A percentile compares a stretch with the other conserved stretches of the same genome.
Evolutionary conservation across 2,888 invertebrate species (phyloP).

Genomic region (Mesoligia furuncula): DNA sequence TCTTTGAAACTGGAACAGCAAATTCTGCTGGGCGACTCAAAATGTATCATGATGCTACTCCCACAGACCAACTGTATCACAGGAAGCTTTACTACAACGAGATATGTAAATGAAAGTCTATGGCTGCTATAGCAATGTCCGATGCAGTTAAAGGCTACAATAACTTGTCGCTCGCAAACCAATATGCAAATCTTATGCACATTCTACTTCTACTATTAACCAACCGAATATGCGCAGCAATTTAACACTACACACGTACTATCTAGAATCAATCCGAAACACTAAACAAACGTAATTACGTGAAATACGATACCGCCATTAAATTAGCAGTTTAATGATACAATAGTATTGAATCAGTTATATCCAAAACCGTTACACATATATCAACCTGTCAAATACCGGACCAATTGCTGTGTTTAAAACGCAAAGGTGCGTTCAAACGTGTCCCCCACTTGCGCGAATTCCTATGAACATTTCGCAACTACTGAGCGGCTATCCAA

Average conservation of each 20-base stretch:
- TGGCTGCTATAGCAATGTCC: slow-evolving; percentile 25
- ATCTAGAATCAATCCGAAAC: slow-evolving; percentile 59
- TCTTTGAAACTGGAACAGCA: neutral
- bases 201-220: slow-evolving; percentile 37
- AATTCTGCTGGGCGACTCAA: neutral
- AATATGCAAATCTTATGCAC: slow-evolving; percentile 51
- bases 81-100: slow-evolving; percentile 12
- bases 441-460: slow-evolving; percentile 82
- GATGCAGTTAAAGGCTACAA: slow-evolving; percentile 37
- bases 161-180: slow-evolving; percentile 42
- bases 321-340: slow-evolving; percentile 69
- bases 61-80: neutral
- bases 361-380: slow-evolving; percentile 71
- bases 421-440: slow-evolving; percentile 79
- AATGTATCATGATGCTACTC: neutral
- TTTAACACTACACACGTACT: slow-evolving; percentile 29
- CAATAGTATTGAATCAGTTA: slow-evolving; percentile 74
- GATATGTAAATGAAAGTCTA: slow-evolving; percentile 28
- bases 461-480: slow-evolving; percentile 83
- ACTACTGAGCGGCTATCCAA: slow-evolving; percentile 69
- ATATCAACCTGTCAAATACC: slow-evolving; percentile 87
- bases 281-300: slow-evolving; percentile 70
- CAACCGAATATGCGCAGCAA: slow-evolving; percentile 22
- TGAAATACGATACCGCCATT: slow-evolving; percentile 68
- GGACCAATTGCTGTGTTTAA: slow-evolving; percentile 87